Percentiles rank a stretch among this genome's conserved stretches.
Conservation (phyloP, 2,113 vertebrate genomes). For the Chionodraco myersi region DNA sequence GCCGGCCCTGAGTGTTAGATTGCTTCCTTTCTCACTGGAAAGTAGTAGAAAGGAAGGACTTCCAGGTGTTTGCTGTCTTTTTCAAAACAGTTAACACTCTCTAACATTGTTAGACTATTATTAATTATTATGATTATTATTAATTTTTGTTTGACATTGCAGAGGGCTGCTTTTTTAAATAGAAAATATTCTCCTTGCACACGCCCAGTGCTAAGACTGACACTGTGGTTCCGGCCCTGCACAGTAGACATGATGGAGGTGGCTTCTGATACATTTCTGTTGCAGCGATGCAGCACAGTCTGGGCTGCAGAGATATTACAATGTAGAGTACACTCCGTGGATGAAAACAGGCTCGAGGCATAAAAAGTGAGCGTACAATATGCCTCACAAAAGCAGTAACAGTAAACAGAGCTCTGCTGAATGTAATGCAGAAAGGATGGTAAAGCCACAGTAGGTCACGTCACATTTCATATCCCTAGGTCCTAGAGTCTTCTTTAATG, state of each 20-base stretch:
- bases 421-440: conserved; percentile 47
- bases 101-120: conserved; percentile 17
- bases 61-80: conserved; percentile 36
- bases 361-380: conserved; percentile 53
- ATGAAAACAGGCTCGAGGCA: conserved; percentile 55
- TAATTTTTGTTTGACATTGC: conserved; percentile 65
- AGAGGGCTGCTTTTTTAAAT: conserved; percentile 56
- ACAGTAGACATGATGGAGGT: conserved; percentile 34
- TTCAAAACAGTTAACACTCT: conserved; percentile 13
- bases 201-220: conserved; percentile 28
- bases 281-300: conserved; percentile 43
- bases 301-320: conserved; percentile 54
- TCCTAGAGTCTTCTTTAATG: conserved; percentile 34
- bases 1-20: conserved; percentile 12
- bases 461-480: conserved; percentile 53
- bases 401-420: conserved; percentile 47
- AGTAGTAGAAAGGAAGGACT: conserved; percentile 26
- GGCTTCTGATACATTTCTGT: conserved; percentile 47
- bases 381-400: conserved; percentile 39
- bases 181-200: conserved; percentile 56
- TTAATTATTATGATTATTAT: no score
- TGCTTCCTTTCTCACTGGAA: conserved; percentile 56
- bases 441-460: conserved; percentile 58
- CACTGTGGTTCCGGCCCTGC: conserved; percentile 39
- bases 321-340: conserved; percentile 44